phyloP scores from a whole-genome alignment of 2,797 vertebrate species.

The Notolabrus celidotus region DNA sequence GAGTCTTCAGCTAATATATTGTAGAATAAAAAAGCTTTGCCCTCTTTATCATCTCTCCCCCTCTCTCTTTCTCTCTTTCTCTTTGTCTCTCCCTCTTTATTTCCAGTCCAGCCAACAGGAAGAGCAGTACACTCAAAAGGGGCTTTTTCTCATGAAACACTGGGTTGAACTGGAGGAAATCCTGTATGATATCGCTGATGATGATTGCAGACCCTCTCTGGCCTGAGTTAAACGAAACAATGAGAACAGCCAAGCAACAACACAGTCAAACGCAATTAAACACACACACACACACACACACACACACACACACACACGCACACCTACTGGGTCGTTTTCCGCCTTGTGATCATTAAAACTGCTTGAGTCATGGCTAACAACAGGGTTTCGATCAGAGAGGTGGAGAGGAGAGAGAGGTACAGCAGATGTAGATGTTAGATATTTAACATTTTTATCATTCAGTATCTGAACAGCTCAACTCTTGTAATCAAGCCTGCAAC shows the following conservation, averaged over 20 bases:
- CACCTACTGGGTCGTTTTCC: constrained; percentile 4
- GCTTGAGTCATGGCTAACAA: constrained; percentile 55
- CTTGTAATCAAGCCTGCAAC: no score
- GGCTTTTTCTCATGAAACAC: constrained; percentile 63
- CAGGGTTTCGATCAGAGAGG: constrained; percentile 25
- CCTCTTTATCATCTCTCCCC: no score
- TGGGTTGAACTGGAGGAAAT: constrained; percentile 72
- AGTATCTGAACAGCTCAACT: no score
- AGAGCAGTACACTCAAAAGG: constrained; percentile 47
- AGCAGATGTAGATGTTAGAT: background rate
- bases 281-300: constrained; percentile 19
- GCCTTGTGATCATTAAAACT: constrained; percentile 52
- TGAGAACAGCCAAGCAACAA: constrained; percentile 53
- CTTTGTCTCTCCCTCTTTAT: background rate
- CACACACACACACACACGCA: constrained; percentile 16
- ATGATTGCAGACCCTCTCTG: constrained; percentile 49
- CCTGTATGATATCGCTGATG: constrained; percentile 73
- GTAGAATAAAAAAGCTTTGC: no score
- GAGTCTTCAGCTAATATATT: no score
- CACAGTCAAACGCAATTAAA: constrained; percentile 23
- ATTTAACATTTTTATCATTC: no score
- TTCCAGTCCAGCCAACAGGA: constrained; percentile 66
- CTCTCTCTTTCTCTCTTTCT: no score
- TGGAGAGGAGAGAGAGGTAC: background rate
- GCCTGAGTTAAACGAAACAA: constrained; percentile 59